Base-by-base conservation (phyloP, 1,140 invertebrate genomes). In the Bursaphelenchus mucronatus region DNA sequence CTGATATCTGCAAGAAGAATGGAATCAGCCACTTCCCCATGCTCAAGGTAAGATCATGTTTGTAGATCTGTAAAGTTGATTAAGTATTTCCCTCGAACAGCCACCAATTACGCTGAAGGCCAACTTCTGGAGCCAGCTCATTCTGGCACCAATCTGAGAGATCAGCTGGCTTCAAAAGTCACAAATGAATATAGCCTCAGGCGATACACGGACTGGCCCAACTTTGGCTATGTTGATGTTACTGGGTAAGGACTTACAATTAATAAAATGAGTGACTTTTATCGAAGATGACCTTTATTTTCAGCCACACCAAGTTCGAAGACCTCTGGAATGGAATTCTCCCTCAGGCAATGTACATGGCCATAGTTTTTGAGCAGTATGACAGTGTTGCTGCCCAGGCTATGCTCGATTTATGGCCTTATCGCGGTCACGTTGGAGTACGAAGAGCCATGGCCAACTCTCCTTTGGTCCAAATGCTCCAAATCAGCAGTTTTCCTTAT, bases 171-270 rank as follows among this genome's bases (percentile, higher is more conserved):
- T 17, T 46, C 62, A 11, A 79, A 71, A 47, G 56, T 80, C n/a
- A 43, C 67, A 56, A 81, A 80, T 66, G 78, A 80, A 53, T 79
- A 78, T 54, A 69, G 58, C 44, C 50, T 43, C 30, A 56, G 58
- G n/a, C 69, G 52, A 57, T 79, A 81, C 54, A 49, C 61, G n/a
- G 78, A 79, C 44, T 79, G 77, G 77, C 77, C 77, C 49, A 73
- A 79, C 54, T 56, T 81, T 15, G 59, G 56, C 19, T 73, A 80
- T 62, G 53, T 78, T 30, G 62, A 80, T 50, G 79, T 78, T 17
- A 73, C 65, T 63, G 57, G 49, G 71, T 76, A 53, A 76, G 61
- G 68, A 19, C 15, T 64, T 51, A 13, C 17, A 68, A 41, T 30
- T 0, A 30, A 53, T 63, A 41, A 63, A 50, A 15, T 3, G 64